Evolutionary conservation across 1,140 invertebrate species (phyloP), one percentile per base, ranked within the genome.

Genomic region (Zaprionus vittiger): DNA sequence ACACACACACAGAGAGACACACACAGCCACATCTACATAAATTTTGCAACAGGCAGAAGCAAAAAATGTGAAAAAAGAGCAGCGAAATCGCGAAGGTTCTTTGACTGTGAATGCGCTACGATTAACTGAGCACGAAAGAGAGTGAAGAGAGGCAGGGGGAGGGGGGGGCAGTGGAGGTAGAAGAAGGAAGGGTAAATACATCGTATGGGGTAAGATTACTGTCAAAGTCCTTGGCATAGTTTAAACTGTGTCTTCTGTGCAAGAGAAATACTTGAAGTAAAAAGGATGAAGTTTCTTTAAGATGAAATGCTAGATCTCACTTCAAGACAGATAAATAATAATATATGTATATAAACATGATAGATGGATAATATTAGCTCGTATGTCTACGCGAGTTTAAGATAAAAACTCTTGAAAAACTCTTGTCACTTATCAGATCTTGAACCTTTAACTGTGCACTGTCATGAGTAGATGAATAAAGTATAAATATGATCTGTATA

Each of bases 31-130:
- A 61, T 37, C 12, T 34, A 69, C 76, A 86, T 86, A 71, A 68
- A 86, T 86, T 66, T 86, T 86, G 73, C 83, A 86, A 61, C 70
- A 81, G 79, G 72, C 76, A 68, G 47, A 24, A 20, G n/a, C 6
- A n/a, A 24, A 28, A 47, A 66, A 54, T 28, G 34, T 12, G 44
- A 14, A 57, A 57, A 49, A 37, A 31, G 74, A 31, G 44, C 67
- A 73, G 28, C 54, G 54, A 52, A 75, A 66, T 56, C 63, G 73
- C 68, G 34, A 47, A 73, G 54, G 60, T 65, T 54, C 41, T 56
- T 61, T 55, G 17, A 20, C 34, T 44, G 52, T 44, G 31, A 17
- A 54, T 56, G 68, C 47, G 22, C 65, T 61, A 52, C 47, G 47
- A 52, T 22, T 12, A 41, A 20, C 9, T 22, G 14, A n/a, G 54